Percentiles rank a stretch among this genome's conserved stretches.
These are phyloP conservation scores for Apotomis capreana DNA, from an alignment of 2,888 invertebrate genomes.

Conservation along the genomic window DNA sequence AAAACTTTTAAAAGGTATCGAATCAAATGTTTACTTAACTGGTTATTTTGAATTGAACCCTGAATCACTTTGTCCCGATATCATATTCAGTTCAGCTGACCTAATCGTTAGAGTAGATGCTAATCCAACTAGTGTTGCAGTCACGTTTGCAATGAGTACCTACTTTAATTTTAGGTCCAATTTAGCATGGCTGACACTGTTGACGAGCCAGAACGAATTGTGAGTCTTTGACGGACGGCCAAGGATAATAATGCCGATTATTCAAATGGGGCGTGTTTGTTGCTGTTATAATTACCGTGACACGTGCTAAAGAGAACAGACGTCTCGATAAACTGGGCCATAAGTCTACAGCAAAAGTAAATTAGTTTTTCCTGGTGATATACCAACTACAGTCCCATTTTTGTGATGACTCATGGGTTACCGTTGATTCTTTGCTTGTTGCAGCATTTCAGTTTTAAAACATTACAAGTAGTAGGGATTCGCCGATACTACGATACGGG, in stretches of 20 bases:
- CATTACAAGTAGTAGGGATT: too few species aligned
- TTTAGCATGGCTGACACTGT: constrained; percentile 35
- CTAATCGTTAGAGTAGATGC: constrained; percentile 24
- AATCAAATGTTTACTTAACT: constrained; percentile 1
- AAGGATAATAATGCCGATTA: constrained; percentile 36
- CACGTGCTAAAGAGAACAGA: neutral
- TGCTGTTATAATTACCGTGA: constrained; percentile 41
- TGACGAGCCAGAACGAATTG: constrained; percentile 36
- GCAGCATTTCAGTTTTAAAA: neutral
- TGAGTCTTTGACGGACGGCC: constrained; percentile 33
- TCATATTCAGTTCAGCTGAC: constrained; percentile 1
- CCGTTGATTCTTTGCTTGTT: neutral
- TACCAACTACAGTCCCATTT: too few species aligned
- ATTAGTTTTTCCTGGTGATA: neutral
- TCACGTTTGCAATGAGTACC: constrained; percentile 17
- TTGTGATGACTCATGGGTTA: too few species aligned
- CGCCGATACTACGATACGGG: too few species aligned
- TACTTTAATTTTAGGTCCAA: constrained; percentile 36
- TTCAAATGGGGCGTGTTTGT: constrained; percentile 43
- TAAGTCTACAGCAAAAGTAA: too few species aligned
- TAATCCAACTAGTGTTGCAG: constrained; percentile 21
- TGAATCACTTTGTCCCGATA: neutral
- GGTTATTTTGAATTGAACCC: constrained; percentile 14
- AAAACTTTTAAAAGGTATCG: neutral
- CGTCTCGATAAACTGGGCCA: neutral